Conservation (phyloP, 2,888 invertebrate species). For the Baronia brevicornis region DNA sequence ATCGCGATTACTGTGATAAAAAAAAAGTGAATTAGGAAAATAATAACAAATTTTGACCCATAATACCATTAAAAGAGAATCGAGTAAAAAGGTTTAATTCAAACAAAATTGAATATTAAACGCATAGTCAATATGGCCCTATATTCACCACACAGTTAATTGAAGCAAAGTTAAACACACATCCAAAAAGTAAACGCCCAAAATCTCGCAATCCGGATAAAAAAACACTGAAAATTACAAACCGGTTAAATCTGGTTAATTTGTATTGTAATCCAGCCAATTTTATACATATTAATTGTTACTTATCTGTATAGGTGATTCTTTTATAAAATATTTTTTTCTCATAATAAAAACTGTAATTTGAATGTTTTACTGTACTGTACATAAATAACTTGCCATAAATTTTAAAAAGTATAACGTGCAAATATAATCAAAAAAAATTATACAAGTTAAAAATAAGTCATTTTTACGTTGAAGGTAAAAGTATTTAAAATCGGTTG, state of each 20-base stretch:
- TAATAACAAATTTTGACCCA: no score
- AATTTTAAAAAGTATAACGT: no score
- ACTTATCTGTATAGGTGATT: constrained; percentile 3
- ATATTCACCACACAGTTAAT: constrained; percentile 26
- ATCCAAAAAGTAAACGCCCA: constrained; percentile 13
- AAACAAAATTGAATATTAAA: not conserved
- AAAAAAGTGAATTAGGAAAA: no score
- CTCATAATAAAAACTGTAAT: no score
- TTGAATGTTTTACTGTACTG: no score
- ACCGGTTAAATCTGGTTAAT: constrained; percentile 34
- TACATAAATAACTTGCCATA: no score
- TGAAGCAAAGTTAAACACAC: constrained; percentile 12
- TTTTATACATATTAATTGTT: constrained; percentile 25
- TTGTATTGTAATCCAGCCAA: constrained; percentile 47
- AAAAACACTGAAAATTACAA: constrained; percentile 15
- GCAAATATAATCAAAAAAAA: not conserved
- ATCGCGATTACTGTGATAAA: no score
- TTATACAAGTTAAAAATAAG: constrained; percentile 1
- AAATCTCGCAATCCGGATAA: constrained; percentile 11
- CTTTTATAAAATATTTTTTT: no score
- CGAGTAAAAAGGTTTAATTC: not conserved
- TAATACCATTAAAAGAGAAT: no score
- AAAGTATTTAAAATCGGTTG: constrained; percentile 36
- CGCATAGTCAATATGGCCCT: constrained; percentile 11
- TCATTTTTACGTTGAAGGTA: not conserved